Conservation (phyloP, 53 echinoderm and acorn worm genomes). For the Pentamera pediparva region DNA sequence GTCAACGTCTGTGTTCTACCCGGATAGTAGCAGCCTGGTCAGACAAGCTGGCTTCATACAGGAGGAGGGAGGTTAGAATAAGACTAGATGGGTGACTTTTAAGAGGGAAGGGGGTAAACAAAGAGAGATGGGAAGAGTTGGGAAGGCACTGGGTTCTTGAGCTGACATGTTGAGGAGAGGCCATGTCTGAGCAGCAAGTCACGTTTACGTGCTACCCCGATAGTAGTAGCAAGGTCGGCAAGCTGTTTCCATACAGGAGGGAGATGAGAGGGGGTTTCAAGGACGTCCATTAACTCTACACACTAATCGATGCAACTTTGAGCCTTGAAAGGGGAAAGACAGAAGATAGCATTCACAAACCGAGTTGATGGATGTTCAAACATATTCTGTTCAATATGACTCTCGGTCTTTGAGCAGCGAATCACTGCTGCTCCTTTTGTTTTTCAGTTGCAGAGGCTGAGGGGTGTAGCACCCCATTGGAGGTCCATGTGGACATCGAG, state of each 20-base stretch:
- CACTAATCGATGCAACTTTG: no score
- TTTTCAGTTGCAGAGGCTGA: slow-evolving; percentile 22
- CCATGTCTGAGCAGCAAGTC: slow-evolving; percentile 84
- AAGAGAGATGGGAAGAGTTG: no score
- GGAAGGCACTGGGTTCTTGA: no score
- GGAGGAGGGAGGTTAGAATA: slow-evolving; percentile 48
- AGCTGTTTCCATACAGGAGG: slow-evolving; percentile 51
- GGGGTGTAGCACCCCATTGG: slow-evolving; percentile 37
- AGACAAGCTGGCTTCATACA: slow-evolving; percentile 55
- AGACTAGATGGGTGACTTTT: no score
- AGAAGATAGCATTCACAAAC: no score
- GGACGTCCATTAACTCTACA: no score
- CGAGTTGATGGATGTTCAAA: neutral
- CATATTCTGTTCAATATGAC: neutral
- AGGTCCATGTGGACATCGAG: slow-evolving; percentile 85
- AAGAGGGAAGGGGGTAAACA: no score
- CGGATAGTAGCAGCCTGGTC: slow-evolving; percentile 57
- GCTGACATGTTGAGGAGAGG: slow-evolving; percentile 70
- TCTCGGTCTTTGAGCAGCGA: neutral
- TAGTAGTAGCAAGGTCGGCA: slow-evolving; percentile 51
- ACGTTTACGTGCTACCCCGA: slow-evolving; percentile 66
- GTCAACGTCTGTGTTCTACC: slow-evolving; percentile 61
- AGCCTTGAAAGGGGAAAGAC: no score
- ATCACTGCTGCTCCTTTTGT: neutral
- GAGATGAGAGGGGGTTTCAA: no score